Percentiles rank a stretch among this genome's conserved stretches.
phyloP scores from a whole-genome alignment of 2,113 vertebrate genomes.

The Fregetta grallaria region DNA sequence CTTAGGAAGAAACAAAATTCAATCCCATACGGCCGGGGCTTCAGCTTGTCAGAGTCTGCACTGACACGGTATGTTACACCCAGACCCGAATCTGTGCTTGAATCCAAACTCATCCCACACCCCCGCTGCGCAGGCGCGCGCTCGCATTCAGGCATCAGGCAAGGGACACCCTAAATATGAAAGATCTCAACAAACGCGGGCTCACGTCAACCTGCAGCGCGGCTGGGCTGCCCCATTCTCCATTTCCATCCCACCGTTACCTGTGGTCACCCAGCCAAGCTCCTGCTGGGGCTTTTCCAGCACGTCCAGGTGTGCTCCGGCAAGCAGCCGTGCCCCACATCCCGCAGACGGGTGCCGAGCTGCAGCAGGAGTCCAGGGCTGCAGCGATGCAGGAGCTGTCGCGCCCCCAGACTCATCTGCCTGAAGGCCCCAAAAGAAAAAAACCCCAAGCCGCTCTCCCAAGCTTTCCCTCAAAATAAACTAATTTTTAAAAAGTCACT shows the following conservation, averaged over 20 bases:
- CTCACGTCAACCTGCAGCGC: not conserved
- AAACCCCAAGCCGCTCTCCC: not conserved
- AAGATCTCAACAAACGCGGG: not conserved
- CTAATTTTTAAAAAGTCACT: not conserved
- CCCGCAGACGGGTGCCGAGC: not conserved
- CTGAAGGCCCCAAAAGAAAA: not conserved
- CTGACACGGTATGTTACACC: not conserved
- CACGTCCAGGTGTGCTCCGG: not conserved
- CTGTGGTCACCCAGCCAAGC: not conserved
- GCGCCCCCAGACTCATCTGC: not conserved
- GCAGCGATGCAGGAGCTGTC: not conserved
- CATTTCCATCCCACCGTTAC: not conserved
- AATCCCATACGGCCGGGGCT: not conserved
- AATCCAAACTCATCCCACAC: not conserved
- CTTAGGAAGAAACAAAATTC: not conserved
- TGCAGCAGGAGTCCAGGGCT: not conserved
- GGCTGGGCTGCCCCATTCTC: not conserved
- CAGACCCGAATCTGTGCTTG: not conserved
- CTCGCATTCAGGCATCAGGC: not conserved
- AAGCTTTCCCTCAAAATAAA: not conserved
- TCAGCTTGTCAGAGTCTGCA: not conserved
- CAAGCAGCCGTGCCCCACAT: not conserved
- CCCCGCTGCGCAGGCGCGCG: rapidly evolving
- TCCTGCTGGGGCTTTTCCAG: not conserved
- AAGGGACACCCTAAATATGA: rapidly evolving